Base-by-base conservation (phyloP, 2,797 vertebrate species). In the Sebastes steindachneri region DNA sequence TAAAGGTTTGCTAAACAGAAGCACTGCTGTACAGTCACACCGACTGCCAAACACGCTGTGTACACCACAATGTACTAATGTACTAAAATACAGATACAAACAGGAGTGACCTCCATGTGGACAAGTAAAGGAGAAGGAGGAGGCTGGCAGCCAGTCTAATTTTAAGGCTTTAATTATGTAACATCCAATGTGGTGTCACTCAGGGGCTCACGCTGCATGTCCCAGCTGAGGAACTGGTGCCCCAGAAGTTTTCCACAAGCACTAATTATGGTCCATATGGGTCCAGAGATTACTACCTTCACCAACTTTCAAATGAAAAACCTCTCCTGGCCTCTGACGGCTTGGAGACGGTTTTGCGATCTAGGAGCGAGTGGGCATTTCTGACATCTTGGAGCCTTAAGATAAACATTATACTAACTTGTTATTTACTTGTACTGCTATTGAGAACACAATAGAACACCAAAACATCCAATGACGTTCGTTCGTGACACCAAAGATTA, bases 201-300 rank as follows among this genome's bases (percentile, higher is more conserved):
- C 57, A 31, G 73, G 68, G 68, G 84, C 73, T 84, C 84, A 55
- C n/a, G 21, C 71, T 82, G 69, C 72, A 68, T 33, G 78, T 73
- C 83, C 79, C 80, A 83, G 73, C 80, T 63, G 79, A 83, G 75
- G 77, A 85, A 81, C 79, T 88, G 78, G 75, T 84, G 77, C 79
- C 86, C 76, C 76, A 86, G 70, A 89, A 76, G 73, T 83, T 83
- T 88, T 80, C 83, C 88, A 87, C 83, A 92, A 88, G 85, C 80
- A 78, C 84, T 84, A 90, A 92, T 92, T 91, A 92, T 89, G 86
- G 84, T 79, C 91, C 81, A 29, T 88, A 81, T 89, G 62, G 84
- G 89, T 88, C 86, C 83, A 87, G 77, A 93, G 87, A 94, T 89
- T 82, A 92, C 90, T 86, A 86, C 86, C 86, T 86, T 66, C 77